Base-by-base conservation (phyloP, 92 coral and sea anemone species). In the Paramuricea clavata region DNA sequence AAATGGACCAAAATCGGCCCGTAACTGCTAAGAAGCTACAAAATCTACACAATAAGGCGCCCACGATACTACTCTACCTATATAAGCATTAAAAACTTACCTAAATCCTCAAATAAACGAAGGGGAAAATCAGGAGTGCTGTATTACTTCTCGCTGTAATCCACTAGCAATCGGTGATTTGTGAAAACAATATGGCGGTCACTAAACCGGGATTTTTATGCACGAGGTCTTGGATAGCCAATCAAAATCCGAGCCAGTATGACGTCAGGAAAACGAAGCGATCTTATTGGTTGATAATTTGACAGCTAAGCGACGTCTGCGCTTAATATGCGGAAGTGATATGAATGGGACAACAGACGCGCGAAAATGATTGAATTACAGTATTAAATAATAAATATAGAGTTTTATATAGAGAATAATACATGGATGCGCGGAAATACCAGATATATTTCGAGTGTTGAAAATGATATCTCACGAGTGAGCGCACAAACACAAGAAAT, bases 201-300 rank as follows among this genome's bases (percentile, higher is more conserved):
- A 8, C 8, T 19, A 31, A 15, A 21, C 22, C 12, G 61, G 44
- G 35, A 8, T 44, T 44, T 17, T n/a, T 27, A 3, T 50, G 23
- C 81, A 47, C 67, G 82, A 52, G 82, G 41, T 34, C 39, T 7
- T 13, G 5, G 25, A 1, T 43, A 13, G 42, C 82, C 82, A 76
- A 76, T 76, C 60, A 36, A 28, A 76, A 12, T 2, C 23, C 8
- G 67, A 76, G 15, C 1, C n/a, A 7, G 47, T 15, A 13, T 76
- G 52, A 76, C 65, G 81, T 76, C 27, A 76, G 2, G 23, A 0
- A 28, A 3, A 22, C 6, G 8, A 23, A 76, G 82, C n/a, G 26
- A 74, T 76, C 82, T 35, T 44, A 76, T 76, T 76, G 82, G 82
- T 26, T 54, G 7, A 16, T 39, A 54, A 12, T 31, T 22, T 43